Base-by-base conservation (phyloP, 2,888 invertebrate species). In the Leucania comma region DNA sequence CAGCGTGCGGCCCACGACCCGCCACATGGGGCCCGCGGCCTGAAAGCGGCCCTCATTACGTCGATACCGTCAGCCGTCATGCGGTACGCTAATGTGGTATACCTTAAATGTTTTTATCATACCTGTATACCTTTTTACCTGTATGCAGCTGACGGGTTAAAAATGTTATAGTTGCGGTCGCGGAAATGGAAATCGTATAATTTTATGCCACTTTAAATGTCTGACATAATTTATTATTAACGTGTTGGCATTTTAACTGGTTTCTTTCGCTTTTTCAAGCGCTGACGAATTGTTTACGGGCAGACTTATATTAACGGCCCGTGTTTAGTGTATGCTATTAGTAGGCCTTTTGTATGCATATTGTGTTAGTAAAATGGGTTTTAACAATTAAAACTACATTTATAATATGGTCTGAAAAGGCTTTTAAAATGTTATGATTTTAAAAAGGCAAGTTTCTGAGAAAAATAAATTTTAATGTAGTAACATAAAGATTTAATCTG, bases 91-190 rank as follows among this genome's bases (percentile, higher is more conserved):
- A 81, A 75, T 81, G 77, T 68, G 79, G 71, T 68, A 74, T 61
- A 68, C 69, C 67, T 72, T 68, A 76, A 83, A 83, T 74, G 61
- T 83, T 81, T 80, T 81, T 74, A 76, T 78, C 65, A 70, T 71
- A 74, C 73, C 59, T 72, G 67, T 69, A 62, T 63, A 62, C 68
- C 51, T 72, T 63, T 68, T 61, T 62, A 62, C 72, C 53, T 66
- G 68, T 66, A 64, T 73, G 68, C 59, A 67, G 12, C 57, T 53
- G 71, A 51, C 48, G 20, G 63, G 60, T 79, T 81, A 70, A 81
- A 81, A 71, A 65, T 70, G 35, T 76, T 72, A 75, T 57, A 66
- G 63, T 72, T 68, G 82, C 42, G 75, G 79, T 57, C 17, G 10
- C 38, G 54, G 60, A 68, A 79, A 76, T 73, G 81, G 56, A 78